phyloP scores from a whole-genome alignment of 2,113 vertebrate species.

The Centropus bengalensis region DNA sequence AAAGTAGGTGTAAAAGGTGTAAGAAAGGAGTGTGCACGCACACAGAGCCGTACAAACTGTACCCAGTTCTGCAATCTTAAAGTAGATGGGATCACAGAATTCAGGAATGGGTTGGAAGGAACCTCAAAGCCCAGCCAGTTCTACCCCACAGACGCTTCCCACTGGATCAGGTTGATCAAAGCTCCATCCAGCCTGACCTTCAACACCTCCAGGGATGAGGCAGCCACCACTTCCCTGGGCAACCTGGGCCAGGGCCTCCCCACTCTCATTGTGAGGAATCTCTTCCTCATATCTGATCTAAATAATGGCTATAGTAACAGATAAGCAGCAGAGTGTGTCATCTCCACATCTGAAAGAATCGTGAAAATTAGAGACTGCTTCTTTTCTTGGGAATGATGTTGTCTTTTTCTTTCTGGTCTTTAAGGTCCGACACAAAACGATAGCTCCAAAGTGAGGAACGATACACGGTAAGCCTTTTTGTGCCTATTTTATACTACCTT shows the following conservation, averaged over 20 bases:
- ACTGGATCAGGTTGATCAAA: too few species aligned
- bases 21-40: background rate
- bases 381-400: background rate
- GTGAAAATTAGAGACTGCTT: background rate
- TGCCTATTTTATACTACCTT: background rate
- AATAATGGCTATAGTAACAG: too few species aligned
- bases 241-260: too few species aligned
- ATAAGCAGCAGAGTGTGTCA: background rate
- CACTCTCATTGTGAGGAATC: too few species aligned
- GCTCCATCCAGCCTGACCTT: too few species aligned
- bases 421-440: conserved; percentile 83
- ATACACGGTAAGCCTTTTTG: conserved; percentile 71
- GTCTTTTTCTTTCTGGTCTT: conserved; percentile 53
- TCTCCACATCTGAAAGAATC: background rate
- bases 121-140: too few species aligned
- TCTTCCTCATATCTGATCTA: too few species aligned
- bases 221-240: too few species aligned
- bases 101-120: too few species aligned
- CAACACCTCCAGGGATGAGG: too few species aligned
- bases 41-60: background rate
- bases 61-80: background rate
- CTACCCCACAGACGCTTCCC: too few species aligned
- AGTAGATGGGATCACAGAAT: too few species aligned
- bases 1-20: background rate
- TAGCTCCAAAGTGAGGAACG: conserved; percentile 80